A percentile compares a stretch with the other conserved stretches of the same genome.
phyloP scores from a whole-genome alignment of 2,113 vertebrate genomes.

The Ciconia stormi region DNA sequence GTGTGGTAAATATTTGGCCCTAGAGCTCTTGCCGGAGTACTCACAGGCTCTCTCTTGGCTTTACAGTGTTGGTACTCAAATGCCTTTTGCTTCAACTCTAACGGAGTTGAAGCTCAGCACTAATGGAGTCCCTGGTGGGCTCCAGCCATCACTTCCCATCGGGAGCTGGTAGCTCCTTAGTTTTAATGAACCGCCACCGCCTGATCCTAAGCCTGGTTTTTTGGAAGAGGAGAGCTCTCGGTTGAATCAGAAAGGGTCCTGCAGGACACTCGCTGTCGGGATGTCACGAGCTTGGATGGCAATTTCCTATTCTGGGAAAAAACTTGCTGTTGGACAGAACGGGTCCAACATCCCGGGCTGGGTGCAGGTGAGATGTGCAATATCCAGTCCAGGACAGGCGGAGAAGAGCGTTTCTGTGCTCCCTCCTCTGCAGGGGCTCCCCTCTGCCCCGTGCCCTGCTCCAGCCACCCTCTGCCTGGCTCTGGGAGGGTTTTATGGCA shows the following conservation, averaged over 20 bases:
- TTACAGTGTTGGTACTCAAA: background rate
- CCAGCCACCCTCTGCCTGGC: background rate
- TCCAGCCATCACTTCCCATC: background rate
- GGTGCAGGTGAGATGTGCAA: background rate
- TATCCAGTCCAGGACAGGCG: background rate
- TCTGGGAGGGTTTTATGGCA: background rate
- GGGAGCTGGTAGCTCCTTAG: background rate
- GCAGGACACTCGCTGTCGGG: background rate
- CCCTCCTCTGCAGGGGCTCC: background rate
- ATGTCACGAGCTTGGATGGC: background rate
- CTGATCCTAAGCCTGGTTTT: background rate
- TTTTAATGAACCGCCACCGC: background rate
- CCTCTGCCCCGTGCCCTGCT: background rate
- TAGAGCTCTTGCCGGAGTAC: background rate
- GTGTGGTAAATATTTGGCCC: background rate
- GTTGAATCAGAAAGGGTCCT: background rate
- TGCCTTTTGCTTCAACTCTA: background rate
- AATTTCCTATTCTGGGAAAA: background rate
- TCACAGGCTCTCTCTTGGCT: background rate
- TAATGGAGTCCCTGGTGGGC: background rate
- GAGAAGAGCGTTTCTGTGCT: background rate
- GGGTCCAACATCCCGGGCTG: background rate
- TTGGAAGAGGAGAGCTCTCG: background rate
- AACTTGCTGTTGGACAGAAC: background rate
- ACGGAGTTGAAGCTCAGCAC: background rate